These are phyloP conservation scores for Ciconia boyciana DNA, from an alignment of 2,113 vertebrate species.

Conservation along the genomic window DNA sequence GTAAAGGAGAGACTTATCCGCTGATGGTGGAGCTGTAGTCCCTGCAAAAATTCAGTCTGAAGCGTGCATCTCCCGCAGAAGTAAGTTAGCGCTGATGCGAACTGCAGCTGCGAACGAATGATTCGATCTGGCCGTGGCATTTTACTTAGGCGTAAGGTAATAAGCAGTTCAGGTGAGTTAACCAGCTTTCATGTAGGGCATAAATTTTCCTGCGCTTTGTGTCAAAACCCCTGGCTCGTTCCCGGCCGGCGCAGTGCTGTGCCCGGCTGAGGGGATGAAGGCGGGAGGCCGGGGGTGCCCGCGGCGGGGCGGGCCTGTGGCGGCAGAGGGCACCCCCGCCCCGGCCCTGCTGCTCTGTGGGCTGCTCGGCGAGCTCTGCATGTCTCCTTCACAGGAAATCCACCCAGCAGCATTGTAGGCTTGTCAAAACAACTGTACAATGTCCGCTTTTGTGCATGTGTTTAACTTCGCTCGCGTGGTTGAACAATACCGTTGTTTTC, in stretches of 20 bases:
- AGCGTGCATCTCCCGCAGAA: neutral
- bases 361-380: neutral
- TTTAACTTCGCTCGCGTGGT: constrained; percentile 32
- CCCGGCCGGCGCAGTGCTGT: too few species aligned
- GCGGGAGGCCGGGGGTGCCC: too few species aligned
- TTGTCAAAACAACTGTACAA: constrained; percentile 79
- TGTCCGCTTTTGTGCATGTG: constrained; percentile 71
- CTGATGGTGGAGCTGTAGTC: neutral
- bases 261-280: neutral
- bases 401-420: constrained; percentile 53
- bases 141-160: too few species aligned
- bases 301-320: neutral
- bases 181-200: fast-evolving
- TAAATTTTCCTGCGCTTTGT: neutral
- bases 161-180: neutral
- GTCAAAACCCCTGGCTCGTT: too few species aligned
- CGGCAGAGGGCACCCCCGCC: neutral
- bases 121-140: too few species aligned
- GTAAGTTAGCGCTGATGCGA: neutral
- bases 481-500: constrained; percentile 74
- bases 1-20: too few species aligned
- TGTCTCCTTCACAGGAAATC: constrained; percentile 76
- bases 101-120: too few species aligned
- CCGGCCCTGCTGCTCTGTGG: neutral
- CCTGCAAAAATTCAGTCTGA: neutral